Base-by-base conservation (phyloP, 2,113 vertebrate genomes). In the Microcebus jonahi region DNA sequence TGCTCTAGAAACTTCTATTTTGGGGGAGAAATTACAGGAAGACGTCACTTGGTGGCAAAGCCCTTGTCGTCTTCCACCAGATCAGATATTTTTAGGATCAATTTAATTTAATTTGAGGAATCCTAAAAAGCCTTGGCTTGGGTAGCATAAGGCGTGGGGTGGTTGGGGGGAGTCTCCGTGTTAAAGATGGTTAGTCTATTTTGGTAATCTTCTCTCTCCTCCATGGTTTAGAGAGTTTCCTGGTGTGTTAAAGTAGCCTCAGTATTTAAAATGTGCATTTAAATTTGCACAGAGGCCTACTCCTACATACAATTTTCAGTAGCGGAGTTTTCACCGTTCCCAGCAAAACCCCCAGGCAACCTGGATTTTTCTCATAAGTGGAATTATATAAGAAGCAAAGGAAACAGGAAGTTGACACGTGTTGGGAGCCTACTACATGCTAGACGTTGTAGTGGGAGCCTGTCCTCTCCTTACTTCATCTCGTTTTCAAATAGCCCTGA, bases 381-480 rank as follows among this genome's bases (percentile, higher is more conserved):
- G 90, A 87, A 82, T 97, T 97, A 91, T 7, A 1, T 96, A 95
- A 93, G 96, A 83, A 94, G 63, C 73, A 90, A 89, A 82, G 68
- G 57, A 93, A 79, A 90, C 73, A 29, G 83, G 94, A 92, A 93
- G 9, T 70, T 20, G 67, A 34, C 90, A 57, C n/a, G 1, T 45
- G 45, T 25, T 77, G 53, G 48, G 61, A 73, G 63, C 77, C 76
- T 70, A 31, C 65, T 91, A 9, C 50, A 50, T 67, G 65, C 25
- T 14, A 36, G 45, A 50, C 5, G 0, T 25, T 82, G 27, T 23
- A 42, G 50, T 36, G 23, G 80, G 36, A 75, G 70, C 42, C 79
- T 79, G 55, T 53, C 27, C 68, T 79, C 39, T 83, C 77, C 61
- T 75, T 31, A 36, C 48, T 73, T 36, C n/a, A 12, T 65, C 57